Evolutionary conservation across 2,888 invertebrate species (phyloP).

Genomic region (Stenolophus ochropezus): DNA sequence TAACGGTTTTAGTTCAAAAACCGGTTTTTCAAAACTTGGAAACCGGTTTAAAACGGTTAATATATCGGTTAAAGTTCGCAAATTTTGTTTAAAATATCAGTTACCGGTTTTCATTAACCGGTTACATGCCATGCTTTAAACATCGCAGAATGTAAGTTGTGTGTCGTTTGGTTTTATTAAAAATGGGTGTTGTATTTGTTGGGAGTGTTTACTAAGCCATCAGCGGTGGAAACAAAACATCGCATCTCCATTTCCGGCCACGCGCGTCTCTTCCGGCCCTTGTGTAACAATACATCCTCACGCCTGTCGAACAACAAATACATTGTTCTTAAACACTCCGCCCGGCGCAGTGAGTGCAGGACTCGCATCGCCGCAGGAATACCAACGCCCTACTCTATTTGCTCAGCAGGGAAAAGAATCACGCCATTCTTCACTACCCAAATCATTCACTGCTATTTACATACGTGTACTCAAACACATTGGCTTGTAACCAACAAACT

Average conservation of each 20-base stretch:
- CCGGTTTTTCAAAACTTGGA: too few species aligned
- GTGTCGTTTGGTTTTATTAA: not conserved
- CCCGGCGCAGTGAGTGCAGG: not conserved
- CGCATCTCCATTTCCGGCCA: slow-evolving; percentile 26
- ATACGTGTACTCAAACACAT: too few species aligned
- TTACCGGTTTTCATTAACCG: too few species aligned
- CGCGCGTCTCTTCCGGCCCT: slow-evolving; percentile 29
- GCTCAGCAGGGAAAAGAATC: too few species aligned
- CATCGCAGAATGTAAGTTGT: not conserved
- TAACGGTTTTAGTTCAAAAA: too few species aligned
- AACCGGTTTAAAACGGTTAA: too few species aligned
- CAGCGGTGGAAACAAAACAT: slow-evolving; percentile 37
- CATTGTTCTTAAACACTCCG: slow-evolving; percentile 53
- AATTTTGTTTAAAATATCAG: too few species aligned
- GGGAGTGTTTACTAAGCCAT: slow-evolving; percentile 20
- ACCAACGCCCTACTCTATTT: too few species aligned
- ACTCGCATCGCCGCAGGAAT: not conserved
- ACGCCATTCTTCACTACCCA: too few species aligned
- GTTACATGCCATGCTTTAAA: too few species aligned
- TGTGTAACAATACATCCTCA: slow-evolving; percentile 45
- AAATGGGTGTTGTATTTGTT: not conserved
- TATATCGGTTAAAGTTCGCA: too few species aligned
- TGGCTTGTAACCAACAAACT: too few species aligned
- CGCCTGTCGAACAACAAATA: slow-evolving; percentile 50
- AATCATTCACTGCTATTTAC: not conserved